A percentile compares a stretch with the other conserved stretches of the same genome.
Conservation (phyloP, 37 sponge, comb jelly and placozoan species). For the Axinella damicornis region DNA sequence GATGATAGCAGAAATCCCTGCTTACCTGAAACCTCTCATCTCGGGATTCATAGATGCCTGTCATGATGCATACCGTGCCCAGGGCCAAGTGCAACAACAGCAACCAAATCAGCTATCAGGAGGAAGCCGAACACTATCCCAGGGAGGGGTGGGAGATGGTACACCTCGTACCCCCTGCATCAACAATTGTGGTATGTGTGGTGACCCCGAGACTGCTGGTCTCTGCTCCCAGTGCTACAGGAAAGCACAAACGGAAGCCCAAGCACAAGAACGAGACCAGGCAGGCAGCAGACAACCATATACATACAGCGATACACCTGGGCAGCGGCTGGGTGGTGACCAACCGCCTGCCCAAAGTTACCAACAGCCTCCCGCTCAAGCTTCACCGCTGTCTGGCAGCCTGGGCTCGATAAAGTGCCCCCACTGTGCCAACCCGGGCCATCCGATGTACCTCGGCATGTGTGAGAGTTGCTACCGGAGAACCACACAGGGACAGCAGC, state of each 20-base stretch:
- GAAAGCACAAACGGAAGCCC: neutral
- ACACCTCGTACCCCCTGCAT: neutral
- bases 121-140: neutral
- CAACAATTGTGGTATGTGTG: constrained; percentile 52
- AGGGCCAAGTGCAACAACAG: neutral
- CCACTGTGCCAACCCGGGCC: constrained; percentile 56
- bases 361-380: too few relatives aligned
- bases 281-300: neutral
- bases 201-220: constrained; percentile 10
- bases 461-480: constrained; percentile 56
- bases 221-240: constrained; percentile 58
- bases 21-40: constrained; percentile 43
- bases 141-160: neutral
- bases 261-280: neutral
- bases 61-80: neutral
- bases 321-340: neutral
- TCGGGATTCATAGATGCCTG: constrained; percentile 43
- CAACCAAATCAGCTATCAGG: neutral
- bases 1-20: constrained; percentile 9
- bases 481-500: neutral
- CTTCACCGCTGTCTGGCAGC: neutral
- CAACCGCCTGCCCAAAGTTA: neutral
- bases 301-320: neutral
- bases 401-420: constrained; percentile 35
- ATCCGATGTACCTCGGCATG: constrained; percentile 46